Conservation (phyloP, 37 sponge, comb jelly and placozoan genomes). For the Diacarnus erythraeanus region DNA sequence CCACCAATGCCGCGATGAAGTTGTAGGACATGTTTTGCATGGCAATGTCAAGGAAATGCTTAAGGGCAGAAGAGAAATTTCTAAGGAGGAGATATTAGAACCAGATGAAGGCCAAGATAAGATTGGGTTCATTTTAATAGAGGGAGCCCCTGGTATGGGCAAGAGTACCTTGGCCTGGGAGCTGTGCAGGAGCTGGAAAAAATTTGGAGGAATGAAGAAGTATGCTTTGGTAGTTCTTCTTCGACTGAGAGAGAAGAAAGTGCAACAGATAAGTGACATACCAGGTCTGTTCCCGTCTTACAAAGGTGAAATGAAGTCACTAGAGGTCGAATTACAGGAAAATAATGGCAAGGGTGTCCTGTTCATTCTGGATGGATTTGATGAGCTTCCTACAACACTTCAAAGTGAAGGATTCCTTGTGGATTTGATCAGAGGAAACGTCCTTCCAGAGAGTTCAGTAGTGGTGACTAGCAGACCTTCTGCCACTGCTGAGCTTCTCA, state of each 20-base stretch:
- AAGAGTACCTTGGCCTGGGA: constrained; percentile 39
- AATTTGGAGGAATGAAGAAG: neutral
- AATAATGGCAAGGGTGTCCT: constrained; percentile 23
- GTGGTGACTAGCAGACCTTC: constrained; percentile 32
- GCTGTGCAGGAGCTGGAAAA: constrained; percentile 18
- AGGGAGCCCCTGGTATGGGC: constrained; percentile 32
- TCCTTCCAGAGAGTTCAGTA: constrained; percentile 5
- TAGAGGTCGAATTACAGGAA: neutral
- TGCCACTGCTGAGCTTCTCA: neutral
- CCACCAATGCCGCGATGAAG: neutral
- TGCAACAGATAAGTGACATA: constrained; percentile 1
- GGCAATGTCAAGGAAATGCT: constrained; percentile 14
- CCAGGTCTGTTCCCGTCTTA: constrained; percentile 2
- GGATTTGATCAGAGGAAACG: neutral
- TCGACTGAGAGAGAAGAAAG: constrained; percentile 19
- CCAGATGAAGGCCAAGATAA: neutral
- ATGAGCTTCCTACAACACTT: constrained; percentile 40
- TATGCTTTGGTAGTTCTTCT: constrained; percentile 21
- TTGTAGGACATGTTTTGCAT: neutral
- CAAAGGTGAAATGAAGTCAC: neutral
- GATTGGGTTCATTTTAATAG: constrained; percentile 4
- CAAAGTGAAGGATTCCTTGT: neutral
- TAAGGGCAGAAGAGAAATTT: neutral
- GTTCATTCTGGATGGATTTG: constrained; percentile 49
- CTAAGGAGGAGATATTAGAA: neutral